Evolutionary conservation across 30 jellyfish, hydroid and myxozoan genomes (phyloP), one percentile per base, ranked within the genome.

Genomic region (Turritopsis dohrnii): DNA sequence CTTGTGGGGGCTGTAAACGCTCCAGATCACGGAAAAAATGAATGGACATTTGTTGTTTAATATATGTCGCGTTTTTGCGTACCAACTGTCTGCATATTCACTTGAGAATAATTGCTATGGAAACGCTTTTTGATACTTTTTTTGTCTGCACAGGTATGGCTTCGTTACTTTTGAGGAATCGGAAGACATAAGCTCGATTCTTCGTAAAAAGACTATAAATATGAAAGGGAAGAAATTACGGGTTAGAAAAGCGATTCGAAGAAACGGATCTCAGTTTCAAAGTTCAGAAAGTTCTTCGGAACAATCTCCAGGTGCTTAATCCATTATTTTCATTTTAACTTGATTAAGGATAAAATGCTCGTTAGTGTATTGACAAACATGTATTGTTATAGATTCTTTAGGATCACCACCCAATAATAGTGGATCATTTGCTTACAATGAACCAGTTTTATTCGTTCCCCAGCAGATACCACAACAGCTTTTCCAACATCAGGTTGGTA

Each of bases 141-240:
- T 9, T 69, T 69, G 30, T 27, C 19, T 1, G 73, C 66, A 52
- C 28, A 94, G 99, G 53, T 94, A 94, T 87, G 99, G 99, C 27
- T 94, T 94, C 71, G 99, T 94, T 18, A 94, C 99, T 9, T 94
- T 94, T 72, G 97, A 89, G 71, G 83, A 89, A 31, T 84, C 88
- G 26, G 99, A 94, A 53, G 99, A 94, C 81, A 94, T 94, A 7
- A 60, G 88, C 65, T 79, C 84, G 16, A 76, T 94, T 53, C 88
- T 94, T 0, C 74, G 71, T 21, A 54, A 88, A 95, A 89, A 94
- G 54, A 79, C 99, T 1, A 89, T 94, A 41, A 86, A 77, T 69
- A 94, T 94, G 99, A 94, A 94, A 82, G 99, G 99, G 74, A 94
- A 89, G 72, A 80, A 95, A 79, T 71, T 94, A 66, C 77, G 99